Conservation (phyloP, 2,113 vertebrate genomes). For the Gavia stellata region DNA sequence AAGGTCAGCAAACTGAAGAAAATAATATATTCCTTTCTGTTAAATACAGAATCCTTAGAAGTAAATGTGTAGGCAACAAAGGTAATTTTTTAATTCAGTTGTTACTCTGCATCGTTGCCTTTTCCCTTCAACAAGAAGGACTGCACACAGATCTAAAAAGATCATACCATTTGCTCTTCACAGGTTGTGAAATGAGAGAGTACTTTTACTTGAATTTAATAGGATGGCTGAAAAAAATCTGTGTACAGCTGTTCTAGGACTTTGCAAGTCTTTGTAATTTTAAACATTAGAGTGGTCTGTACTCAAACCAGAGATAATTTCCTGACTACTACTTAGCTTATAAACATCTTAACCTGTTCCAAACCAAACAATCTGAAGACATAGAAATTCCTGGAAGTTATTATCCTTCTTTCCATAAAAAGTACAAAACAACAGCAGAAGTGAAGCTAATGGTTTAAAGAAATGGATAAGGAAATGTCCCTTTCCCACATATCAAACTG, state of each 20-base stretch:
- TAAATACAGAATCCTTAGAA: background rate
- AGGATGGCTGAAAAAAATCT: background rate
- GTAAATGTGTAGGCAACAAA: background rate
- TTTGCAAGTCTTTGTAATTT: background rate
- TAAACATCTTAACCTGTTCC: background rate
- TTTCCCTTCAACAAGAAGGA: background rate
- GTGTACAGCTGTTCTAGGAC: background rate
- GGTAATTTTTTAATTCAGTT: background rate
- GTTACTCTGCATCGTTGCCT: background rate
- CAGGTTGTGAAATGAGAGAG: background rate
- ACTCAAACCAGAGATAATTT: background rate
- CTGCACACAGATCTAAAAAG: background rate
- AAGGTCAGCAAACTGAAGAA: background rate
- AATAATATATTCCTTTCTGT: background rate
- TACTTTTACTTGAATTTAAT: background rate
- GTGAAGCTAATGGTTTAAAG: background rate
- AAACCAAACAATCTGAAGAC: background rate
- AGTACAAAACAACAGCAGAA: background rate
- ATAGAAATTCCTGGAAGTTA: background rate
- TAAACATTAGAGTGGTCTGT: background rate
- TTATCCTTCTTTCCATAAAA: background rate
- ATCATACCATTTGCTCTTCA: background rate
- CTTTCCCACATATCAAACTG: background rate
- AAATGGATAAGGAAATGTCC: background rate
- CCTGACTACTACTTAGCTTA: background rate